These are phyloP conservation scores for Anabas testudineus DNA, from an alignment of 2,797 vertebrate species.

Conservation along the genomic window DNA sequence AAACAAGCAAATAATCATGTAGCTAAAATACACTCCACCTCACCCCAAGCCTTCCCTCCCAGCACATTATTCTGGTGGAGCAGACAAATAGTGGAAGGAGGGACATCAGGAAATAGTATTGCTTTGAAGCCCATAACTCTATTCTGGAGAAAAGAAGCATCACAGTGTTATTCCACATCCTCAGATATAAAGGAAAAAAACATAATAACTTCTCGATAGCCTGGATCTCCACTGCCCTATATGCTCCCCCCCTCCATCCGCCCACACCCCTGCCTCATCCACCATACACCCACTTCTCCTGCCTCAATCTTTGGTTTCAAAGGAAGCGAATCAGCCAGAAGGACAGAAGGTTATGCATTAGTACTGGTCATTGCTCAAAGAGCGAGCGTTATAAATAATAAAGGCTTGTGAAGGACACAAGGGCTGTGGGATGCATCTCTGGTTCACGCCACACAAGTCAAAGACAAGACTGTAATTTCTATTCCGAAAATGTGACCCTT, in stretches of 20 bases:
- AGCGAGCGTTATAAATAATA: slow-evolving; percentile 99
- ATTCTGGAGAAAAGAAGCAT: slow-evolving; percentile 83
- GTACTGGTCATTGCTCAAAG: slow-evolving; percentile 99
- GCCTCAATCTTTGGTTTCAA: slow-evolving; percentile 96
- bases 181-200: slow-evolving; percentile 87
- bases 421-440: slow-evolving; percentile 90
- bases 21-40: slow-evolving; percentile 60
- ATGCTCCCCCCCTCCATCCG: slow-evolving; percentile 51
- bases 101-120: slow-evolving; percentile 76
- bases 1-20: slow-evolving; percentile 74
- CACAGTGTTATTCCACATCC: slow-evolving; percentile 88
- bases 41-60: slow-evolving; percentile 49
- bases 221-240: slow-evolving; percentile 86
- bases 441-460: slow-evolving; percentile 92
- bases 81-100: slow-evolving; percentile 78
- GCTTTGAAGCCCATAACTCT: slow-evolving; percentile 85
- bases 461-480: slow-evolving; percentile 97
- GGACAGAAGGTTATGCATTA: slow-evolving; percentile 99
- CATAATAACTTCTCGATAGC: slow-evolving; percentile 88
- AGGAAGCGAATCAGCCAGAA: slow-evolving; percentile 97
- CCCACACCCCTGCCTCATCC: slow-evolving; percentile 75
- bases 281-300: slow-evolving; percentile 82
- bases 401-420: slow-evolving; percentile 94
- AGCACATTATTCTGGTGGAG: slow-evolving; percentile 71
- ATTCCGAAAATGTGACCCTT: slow-evolving; percentile 89